Evolutionary conservation across 1,140 invertebrate genomes (phyloP), one percentile per base, ranked within the genome.

Genomic region (Wasmannia auropunctata): DNA sequence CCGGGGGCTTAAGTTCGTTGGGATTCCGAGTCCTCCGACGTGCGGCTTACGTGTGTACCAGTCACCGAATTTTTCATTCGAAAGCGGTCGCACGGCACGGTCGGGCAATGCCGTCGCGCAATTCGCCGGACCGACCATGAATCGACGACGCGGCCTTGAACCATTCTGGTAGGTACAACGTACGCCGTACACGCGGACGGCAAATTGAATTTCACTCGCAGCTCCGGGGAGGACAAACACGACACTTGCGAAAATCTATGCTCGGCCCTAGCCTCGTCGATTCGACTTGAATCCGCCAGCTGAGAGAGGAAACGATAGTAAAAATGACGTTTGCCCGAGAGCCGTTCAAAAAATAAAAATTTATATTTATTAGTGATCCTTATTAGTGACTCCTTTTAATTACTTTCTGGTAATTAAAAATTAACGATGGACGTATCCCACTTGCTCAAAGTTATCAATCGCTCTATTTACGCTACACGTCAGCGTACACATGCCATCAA

Each of bases 71-170:
- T 75, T 65, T 60, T 75, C 16, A 72, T 88, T 65, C 86, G 86
- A 88, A 88, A 88, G 54, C 40, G 67, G 56, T 81, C 56, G 58
- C 79, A 74, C 62, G 62, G 22, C 37, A 34, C 80, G 49, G 56
- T 77, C 22, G 49, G 31, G 34, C 56, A 31, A 58, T 62, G 60
- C 11, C 67, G 46, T 88, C 84, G 56, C 81, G 87, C 87, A 89
- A 88, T 58, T 80, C 54, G 25, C 22, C 62, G 14, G 43, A 3
- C 14, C 83, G 90, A 90, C 88, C 88, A 91, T 86, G 90, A 88
- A 87, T 85, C 77, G 81, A 5, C 58, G 60, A 34, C 43, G 80
- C 67, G 87, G 63, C 88, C 88, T 90, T 90, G 88, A 90, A 90
- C 88, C 77, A 79, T 65, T 79, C 63, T 67, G 11, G 37, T 46